Evolutionary conservation across 2,797 vertebrate genomes (phyloP), one percentile per base, ranked within the genome.

Genomic region (Rhynchotus rufescens): DNA sequence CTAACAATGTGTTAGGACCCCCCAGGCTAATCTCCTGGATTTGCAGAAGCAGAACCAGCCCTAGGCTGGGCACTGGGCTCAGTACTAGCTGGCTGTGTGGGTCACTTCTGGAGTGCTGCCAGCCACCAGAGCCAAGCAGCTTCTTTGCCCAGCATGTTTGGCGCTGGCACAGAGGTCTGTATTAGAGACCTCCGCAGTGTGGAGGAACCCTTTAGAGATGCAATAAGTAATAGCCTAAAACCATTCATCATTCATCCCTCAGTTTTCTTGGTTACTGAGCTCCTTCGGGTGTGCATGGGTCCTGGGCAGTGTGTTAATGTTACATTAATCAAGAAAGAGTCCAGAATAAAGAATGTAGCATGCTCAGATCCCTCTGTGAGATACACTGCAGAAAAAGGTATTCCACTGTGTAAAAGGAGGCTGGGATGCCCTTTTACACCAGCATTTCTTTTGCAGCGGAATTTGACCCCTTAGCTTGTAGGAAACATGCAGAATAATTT

Each of bases 261-360:
- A 51, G 30, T 30, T 20, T 42, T 26, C 12, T 1, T 25, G 7
- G 34, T 66, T 51, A 21, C 62, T 73, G 80, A 56, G 23, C 65
- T 45, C 12, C 45, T 71, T 28, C 12, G 54, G 44, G 34, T 14
- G 34, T 4, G 0, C 28, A 6, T 1, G 4, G 15, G 3, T 2
- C 51, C 32, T 49, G 64, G 69, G 17, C 59, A 38, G 3, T 5
- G 20, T 42, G 34, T 75, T 83, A n/a, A n/a, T 56, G 52, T 79
- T 74, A 76, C 40, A 30, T 64, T 87, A 84, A 84, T 74, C 60
- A 87, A 61, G 77, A 93, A 51, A 16, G 36, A 83, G 57, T 57
- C 44, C 62, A 67, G 67, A 84, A 87, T 54, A 79, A 85, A 92
- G 32, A 44, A 28, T 15, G 57, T 54, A 64, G 47, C 1, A 0